These are phyloP conservation scores for Magallana ariakensis DNA, from an alignment of 1,140 invertebrate genomes.

Conservation along the genomic window DNA sequence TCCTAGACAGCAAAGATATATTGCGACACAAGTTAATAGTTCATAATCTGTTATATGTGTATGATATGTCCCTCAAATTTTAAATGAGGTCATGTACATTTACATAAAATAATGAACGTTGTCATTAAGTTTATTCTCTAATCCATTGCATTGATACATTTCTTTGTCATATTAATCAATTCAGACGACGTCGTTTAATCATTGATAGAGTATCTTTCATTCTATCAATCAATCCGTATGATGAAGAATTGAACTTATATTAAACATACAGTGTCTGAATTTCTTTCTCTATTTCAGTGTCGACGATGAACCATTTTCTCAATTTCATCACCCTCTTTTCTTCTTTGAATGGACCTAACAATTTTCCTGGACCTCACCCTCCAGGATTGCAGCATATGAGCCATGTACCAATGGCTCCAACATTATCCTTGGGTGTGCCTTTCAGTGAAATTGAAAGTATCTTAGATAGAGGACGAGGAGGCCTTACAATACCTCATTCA, in stretches of 20 bases:
- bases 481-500: neutral
- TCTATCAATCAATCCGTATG: neutral
- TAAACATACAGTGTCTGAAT: neutral
- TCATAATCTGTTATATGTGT: no score
- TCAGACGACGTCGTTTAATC: neutral
- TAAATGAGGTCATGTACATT: neutral
- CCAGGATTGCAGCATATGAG: neutral
- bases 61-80: neutral
- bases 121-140: neutral
- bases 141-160: neutral
- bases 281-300: neutral
- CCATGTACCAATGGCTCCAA: neutral
- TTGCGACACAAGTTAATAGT: no score
- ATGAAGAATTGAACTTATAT: neutral
- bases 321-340: slow-evolving; percentile 1
- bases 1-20: no score
- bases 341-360: neutral
- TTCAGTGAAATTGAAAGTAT: slow-evolving; percentile 15
- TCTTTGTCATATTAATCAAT: neutral
- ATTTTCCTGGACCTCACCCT: neutral
- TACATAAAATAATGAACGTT: neutral
- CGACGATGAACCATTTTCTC: neutral
- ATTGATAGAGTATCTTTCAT: neutral
- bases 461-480: neutral
- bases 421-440: neutral